Conservation (phyloP, 1,140 invertebrate species). For the Hormaphis cornu region DNA sequence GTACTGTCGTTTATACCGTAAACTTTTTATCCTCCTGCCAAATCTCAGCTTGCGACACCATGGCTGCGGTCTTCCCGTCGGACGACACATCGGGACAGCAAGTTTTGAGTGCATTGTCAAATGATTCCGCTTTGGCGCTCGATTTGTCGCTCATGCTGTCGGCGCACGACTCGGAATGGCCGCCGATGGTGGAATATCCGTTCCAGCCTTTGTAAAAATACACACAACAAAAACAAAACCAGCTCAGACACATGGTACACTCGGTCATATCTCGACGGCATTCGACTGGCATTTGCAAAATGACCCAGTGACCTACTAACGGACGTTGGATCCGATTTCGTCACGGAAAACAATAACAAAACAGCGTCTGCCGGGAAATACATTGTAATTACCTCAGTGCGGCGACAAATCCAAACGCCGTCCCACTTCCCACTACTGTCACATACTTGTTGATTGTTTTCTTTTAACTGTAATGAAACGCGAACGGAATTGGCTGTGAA, state of each 20-base stretch:
- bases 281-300: neutral
- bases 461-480: neutral
- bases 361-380: neutral
- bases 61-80: constrained; percentile 34
- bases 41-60: constrained; percentile 44
- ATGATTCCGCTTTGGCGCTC: neutral
- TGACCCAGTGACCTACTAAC: constrained; percentile 31
- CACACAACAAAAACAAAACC: constrained; percentile 10
- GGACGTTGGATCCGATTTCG: constrained; percentile 10
- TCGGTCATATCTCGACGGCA: too few relatives aligned
- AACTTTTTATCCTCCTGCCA: constrained; percentile 47
- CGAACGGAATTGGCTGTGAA: neutral
- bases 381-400: constrained; percentile 21
- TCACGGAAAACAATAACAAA: neutral
- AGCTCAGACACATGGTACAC: neutral
- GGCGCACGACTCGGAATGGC: neutral
- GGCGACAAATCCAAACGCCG: neutral
- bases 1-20: constrained; percentile 40
- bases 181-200: neutral
- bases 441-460: constrained; percentile 24
- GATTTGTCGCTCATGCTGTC: neutral
- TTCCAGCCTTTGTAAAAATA: neutral
- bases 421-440: constrained; percentile 27
- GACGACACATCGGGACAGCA: neutral
- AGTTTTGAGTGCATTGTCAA: too few relatives aligned